Conservation (phyloP, 1,140 invertebrate species). For the Hylyphantes graminicola region DNA sequence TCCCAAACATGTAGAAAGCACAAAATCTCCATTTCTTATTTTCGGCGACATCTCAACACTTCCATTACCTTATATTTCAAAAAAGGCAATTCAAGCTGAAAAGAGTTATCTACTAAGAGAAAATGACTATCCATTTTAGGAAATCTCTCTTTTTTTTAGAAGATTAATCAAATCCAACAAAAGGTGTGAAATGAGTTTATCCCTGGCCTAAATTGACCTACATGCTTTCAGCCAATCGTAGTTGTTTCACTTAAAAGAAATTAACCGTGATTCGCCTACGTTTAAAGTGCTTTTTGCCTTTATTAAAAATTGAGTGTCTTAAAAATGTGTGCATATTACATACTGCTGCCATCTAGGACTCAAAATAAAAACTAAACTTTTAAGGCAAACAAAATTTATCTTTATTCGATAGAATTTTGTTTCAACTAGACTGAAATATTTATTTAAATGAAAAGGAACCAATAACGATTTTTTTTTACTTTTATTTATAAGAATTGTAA, state of each 20-base stretch:
- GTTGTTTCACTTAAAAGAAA: slow-evolving; percentile 9
- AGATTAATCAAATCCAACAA: neutral
- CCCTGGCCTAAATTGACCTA: slow-evolving; percentile 27
- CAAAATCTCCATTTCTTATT: too few relatives aligned
- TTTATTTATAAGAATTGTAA: neutral
- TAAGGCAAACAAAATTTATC: neutral
- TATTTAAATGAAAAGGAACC: neutral
- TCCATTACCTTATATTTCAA: too few relatives aligned
- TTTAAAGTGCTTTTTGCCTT: neutral
- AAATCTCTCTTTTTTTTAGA: too few relatives aligned
- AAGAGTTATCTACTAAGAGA: too few relatives aligned
- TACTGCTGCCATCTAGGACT: slow-evolving; percentile 13
- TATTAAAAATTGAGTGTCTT: too few relatives aligned
- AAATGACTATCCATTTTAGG: too few relatives aligned
- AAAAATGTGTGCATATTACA: too few relatives aligned
- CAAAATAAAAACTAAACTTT: neutral
- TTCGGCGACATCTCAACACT: too few relatives aligned
- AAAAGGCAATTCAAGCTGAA: too few relatives aligned
- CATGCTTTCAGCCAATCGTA: neutral
- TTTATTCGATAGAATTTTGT: neutral
- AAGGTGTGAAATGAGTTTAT: neutral
- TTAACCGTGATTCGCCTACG: slow-evolving; percentile 10
- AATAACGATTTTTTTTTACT: too few relatives aligned
- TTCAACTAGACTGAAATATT: neutral
- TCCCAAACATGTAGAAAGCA: too few relatives aligned